These are phyloP conservation scores for Tetramorium alpestre DNA, from an alignment of 1,140 invertebrate genomes.

Conservation along the genomic window DNA sequence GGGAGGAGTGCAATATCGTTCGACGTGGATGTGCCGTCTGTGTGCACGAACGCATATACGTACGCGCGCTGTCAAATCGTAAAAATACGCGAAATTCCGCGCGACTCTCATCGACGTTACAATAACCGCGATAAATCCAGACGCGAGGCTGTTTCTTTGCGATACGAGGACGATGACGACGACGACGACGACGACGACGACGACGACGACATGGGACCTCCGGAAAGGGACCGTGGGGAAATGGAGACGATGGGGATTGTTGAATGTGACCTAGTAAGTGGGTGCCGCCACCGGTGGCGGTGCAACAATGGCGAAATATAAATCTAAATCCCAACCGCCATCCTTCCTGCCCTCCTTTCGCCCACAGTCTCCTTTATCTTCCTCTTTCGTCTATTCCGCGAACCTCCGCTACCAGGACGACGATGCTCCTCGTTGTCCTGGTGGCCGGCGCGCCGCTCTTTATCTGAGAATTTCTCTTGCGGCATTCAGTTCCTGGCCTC, in stretches of 20 bases:
- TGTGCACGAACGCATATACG: neutral
- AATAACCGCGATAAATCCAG: slow-evolving; percentile 79
- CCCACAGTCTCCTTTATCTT: slow-evolving; percentile 56
- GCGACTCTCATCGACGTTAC: slow-evolving; percentile 80
- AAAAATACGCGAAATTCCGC: slow-evolving; percentile 74
- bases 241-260: slow-evolving; percentile 63
- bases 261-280: slow-evolving; percentile 63
- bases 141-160: slow-evolving; percentile 68
- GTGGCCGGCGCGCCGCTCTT: slow-evolving; percentile 13
- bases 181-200: slow-evolving; percentile 48
- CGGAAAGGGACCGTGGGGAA: slow-evolving; percentile 16
- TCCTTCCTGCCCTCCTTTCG: slow-evolving; percentile 62
- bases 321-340: slow-evolving; percentile 76
- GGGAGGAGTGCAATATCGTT: slow-evolving; percentile 53
- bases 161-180: slow-evolving; percentile 64
- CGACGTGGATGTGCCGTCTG: slow-evolving; percentile 30
- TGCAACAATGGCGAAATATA: slow-evolving; percentile 77
- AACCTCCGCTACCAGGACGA: slow-evolving; percentile 2
- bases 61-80: slow-evolving; percentile 55
- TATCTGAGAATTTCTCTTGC: slow-evolving; percentile 38
- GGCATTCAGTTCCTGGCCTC: slow-evolving; percentile 25
- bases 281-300: slow-evolving; percentile 47
- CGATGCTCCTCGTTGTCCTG: neutral
- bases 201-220: slow-evolving; percentile 49
- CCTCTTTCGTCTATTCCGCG: slow-evolving; percentile 53